Evolutionary conservation across 2,797 vertebrate genomes (phyloP), one percentile per base, ranked within the genome.

Genomic region (Carcharodon carcharias): DNA sequence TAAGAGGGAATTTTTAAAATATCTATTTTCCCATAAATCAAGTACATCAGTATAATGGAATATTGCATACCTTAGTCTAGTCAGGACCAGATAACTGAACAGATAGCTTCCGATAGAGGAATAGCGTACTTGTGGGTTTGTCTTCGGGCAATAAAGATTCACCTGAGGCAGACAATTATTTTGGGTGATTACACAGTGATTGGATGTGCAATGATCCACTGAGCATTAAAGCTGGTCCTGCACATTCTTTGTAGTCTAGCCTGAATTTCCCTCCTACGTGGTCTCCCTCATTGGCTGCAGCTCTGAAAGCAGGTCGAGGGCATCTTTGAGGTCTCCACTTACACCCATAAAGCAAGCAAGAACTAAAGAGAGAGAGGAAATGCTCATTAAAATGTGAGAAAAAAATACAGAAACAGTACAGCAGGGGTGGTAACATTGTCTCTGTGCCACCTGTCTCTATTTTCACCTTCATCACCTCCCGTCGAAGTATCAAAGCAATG

Each of bases 191-290:
- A 45, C 18, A 11, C 61, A 23, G 35, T 26, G 91, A 93, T 93
- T 93, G 35, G 58, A 93, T 40, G 18, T 67, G 18, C 91, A 93
- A 65, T 93, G 21, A 65, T 93, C 91, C n/a, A 65, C 91, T 93
- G 89, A 63, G 35, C 40, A 0, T 40, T 45, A 18, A 7, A 58
- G 89, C 23, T n/a, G 21, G 23, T 45, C 61, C 23, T 65, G 21
- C 63, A 61, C 89, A 93, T 45, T 45, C 61, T 3, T 92, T 40
- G 89, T 23, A 65, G 21, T 93, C 63, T 61, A 67, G n/a, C 8
- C 61, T 45, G 63, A 4, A 45, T 45, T 61, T 40, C 35, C 35
- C 58, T 58, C 31, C 56, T 18, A 11, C 31, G 4, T 23, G 87
- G 28, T 89, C 26, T 40, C 8, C 8, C 1, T 45, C 8, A 26